These are phyloP conservation scores for Orchesella cincta DNA, from an alignment of 1,140 invertebrate species.

Conservation along the genomic window DNA sequence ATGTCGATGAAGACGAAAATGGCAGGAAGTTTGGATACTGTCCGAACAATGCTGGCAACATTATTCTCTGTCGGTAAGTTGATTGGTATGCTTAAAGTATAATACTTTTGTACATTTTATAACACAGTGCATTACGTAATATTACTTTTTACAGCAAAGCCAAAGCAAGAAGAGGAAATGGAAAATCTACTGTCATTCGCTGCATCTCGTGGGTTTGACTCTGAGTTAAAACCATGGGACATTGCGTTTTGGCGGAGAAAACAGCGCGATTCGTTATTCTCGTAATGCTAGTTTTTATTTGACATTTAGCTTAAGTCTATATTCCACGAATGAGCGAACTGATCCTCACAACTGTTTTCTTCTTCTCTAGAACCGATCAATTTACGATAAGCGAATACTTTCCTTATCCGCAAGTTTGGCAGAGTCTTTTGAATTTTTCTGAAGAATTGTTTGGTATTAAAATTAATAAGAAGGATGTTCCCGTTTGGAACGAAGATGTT, in stretches of 20 bases:
- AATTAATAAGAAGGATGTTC: constrained; percentile 68
- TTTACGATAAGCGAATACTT: constrained; percentile 78
- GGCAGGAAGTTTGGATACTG: constrained; percentile 78
- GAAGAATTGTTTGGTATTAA: constrained; percentile 79
- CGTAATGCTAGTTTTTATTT: constrained; percentile 58
- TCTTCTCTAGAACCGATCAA: constrained; percentile 65
- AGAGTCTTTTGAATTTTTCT: constrained; percentile 72
- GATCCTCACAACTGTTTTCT: constrained; percentile 33
- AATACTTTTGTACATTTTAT: neutral
- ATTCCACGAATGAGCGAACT: neutral
- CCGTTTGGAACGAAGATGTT: constrained; percentile 83
- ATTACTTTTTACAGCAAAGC: constrained; percentile 59
- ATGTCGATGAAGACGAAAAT: constrained; percentile 95
- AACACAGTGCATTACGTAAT: constrained; percentile 18
- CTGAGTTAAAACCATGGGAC: constrained; percentile 76
- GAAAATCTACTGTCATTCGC: constrained; percentile 74
- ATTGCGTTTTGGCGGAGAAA: constrained; percentile 81
- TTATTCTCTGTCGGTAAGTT: constrained; percentile 57
- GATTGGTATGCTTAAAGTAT: neutral
- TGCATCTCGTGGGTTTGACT: constrained; percentile 68
- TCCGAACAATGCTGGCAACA: constrained; percentile 71
- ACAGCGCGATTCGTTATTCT: constrained; percentile 61
- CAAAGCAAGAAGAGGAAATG: constrained; percentile 76
- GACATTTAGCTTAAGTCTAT: too few species aligned
- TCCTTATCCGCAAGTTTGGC: constrained; percentile 74